Base-by-base conservation (phyloP, 2,888 invertebrate species). In the Hermaeophaga mercurialis region DNA sequence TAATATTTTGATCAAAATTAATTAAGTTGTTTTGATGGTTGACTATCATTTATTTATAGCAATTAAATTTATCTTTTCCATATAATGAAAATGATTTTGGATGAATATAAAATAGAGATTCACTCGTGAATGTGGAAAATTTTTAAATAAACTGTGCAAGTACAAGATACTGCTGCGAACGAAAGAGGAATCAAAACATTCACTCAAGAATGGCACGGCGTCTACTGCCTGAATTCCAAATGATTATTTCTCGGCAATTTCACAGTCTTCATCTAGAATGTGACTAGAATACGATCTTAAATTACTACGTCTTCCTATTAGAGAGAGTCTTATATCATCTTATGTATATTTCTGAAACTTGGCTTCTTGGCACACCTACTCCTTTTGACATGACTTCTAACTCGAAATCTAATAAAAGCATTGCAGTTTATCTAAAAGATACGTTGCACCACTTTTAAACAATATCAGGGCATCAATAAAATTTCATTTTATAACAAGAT, bases 231-330 rank as follows among this genome's bases (percentile, higher is more conserved):
- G 33, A 33, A 33, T 33, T 33, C 33, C 33, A 33, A 33, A 33
- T 22, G 41, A 41, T 41, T 18, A 41, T 41, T 41, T 41, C 41
- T 41, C 41, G 15, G 12, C 22, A 41, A 19, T 41, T 41, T 22
- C 41, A 22, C 41, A 22, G 41, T 33, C n/a, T 12, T 41, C 41
- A 41, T 41, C 22, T 41, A 22, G 41, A 41, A 41, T 41, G 22
- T 22, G 41, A 22, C 41, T 41, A 4, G 41, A 41, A 41, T 41
- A 41, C 9, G 19, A 12, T 22, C 41, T 41, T 41, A 41, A 41
- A 41, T 41, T 41, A 38, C 38, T 38, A 33, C 33, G 41, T 41
- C 41, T 41, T 41, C 12, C 41, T 41, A 41, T 41, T 41, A 41
- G 12, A 38, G 9, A 38, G 38, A 6, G 22, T 41, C 41, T 41